Evolutionary conservation across 2,797 vertebrate species (phyloP).

Genomic region (Xiphorhynchus erythropygius): DNA sequence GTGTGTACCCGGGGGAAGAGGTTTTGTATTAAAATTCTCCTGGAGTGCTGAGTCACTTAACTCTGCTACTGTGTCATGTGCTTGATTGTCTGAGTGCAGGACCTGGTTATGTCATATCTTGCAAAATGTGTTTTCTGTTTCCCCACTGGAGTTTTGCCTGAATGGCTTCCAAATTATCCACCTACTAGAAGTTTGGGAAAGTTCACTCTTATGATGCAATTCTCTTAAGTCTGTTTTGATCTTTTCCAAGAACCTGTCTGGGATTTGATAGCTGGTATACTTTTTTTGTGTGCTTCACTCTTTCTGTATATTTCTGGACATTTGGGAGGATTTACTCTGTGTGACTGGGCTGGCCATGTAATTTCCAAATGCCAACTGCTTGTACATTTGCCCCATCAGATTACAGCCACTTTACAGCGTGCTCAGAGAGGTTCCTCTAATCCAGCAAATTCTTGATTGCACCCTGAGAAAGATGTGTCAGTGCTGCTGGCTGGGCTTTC

Average conservation of each 20-base stretch:
- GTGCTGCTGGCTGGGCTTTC: background rate
- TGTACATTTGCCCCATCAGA: background rate
- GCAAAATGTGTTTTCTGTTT: constrained; percentile 60
- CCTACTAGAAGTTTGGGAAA: constrained; percentile 40
- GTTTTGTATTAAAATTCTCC: constrained; percentile 56
- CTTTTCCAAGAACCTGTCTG: background rate
- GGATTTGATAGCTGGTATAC: background rate
- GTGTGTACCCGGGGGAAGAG: constrained; percentile 22
- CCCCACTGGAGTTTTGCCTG: constrained; percentile 22
- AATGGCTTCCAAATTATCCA: constrained; percentile 47
- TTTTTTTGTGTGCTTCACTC: background rate
- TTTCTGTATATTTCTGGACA: background rate
- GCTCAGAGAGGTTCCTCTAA: background rate
- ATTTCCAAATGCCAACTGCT: background rate
- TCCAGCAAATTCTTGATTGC: background rate
- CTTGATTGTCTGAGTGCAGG: background rate
- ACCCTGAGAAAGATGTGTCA: background rate
- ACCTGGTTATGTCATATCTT: constrained; percentile 55
- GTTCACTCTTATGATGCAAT: constrained; percentile 33
- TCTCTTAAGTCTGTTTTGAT: constrained; percentile 1
- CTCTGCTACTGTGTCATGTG: constrained; percentile 57
- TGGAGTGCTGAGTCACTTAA: constrained; percentile 68
- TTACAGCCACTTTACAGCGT: rapidly evolving
- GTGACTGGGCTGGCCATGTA: background rate
- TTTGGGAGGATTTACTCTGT: background rate